A percentile compares a stretch with the other conserved stretches of the same genome.
Evolutionary conservation across 2,888 invertebrate genomes (phyloP).

Genomic region (Nemapogon koenigi): DNA sequence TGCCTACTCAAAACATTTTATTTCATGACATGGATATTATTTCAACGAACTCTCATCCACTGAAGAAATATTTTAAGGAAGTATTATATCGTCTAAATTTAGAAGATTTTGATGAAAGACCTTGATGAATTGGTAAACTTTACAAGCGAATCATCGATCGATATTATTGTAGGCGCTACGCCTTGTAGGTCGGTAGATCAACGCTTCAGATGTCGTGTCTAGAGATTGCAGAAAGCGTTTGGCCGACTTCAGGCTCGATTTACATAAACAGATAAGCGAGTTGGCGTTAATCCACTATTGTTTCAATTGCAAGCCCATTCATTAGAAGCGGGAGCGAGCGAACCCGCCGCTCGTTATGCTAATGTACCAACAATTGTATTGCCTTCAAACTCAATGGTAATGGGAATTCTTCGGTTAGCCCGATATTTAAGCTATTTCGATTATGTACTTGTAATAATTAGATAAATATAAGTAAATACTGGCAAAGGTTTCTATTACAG

Average conservation of each 20-base stretch:
- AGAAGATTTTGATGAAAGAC: too few relatives aligned
- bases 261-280: conserved; percentile 41
- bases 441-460: neutral
- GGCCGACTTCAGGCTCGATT: conserved; percentile 20
- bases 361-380: conserved; percentile 32
- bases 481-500: neutral
- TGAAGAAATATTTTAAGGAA: too few relatives aligned
- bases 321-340: conserved; percentile 34
- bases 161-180: too few relatives aligned
- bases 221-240: too few relatives aligned
- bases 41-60: too few relatives aligned
- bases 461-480: neutral
- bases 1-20: too few relatives aligned
- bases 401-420: conserved; percentile 1
- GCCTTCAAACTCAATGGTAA: neutral
- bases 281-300: conserved; percentile 46
- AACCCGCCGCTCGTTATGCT: conserved; percentile 44
- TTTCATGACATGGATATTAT: too few relatives aligned
- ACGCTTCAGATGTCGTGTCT: too few relatives aligned
- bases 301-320: conserved; percentile 54
- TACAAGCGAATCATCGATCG: too few relatives aligned
- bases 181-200: too few relatives aligned
- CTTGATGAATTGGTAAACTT: too few relatives aligned
- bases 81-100: too few relatives aligned
- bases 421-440: conserved; percentile 4